Evolutionary conservation across 1,140 invertebrate genomes (phyloP).

Genomic region (Penaeus vannamei): DNA sequence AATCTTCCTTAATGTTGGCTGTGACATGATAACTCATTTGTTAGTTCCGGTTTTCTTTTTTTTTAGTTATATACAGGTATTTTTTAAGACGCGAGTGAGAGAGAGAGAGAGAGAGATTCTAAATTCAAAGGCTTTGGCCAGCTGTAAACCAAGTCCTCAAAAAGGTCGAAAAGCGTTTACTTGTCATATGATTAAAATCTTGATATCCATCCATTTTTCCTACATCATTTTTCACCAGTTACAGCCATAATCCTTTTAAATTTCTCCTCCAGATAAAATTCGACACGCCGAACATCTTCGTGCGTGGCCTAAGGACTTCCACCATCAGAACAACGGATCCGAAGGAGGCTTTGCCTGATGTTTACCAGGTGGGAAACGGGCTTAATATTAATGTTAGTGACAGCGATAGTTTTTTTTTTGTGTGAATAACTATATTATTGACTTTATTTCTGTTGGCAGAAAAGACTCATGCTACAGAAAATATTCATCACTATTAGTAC

Average conservation of each 20-base stretch:
- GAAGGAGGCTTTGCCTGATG: constrained; percentile 45
- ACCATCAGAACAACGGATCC: constrained; percentile 44
- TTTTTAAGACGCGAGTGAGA: background rate
- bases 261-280: constrained; percentile 56
- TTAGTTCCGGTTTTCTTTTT: too few relatives aligned
- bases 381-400: too few relatives aligned
- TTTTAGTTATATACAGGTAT: too few relatives aligned
- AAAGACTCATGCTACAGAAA: too few relatives aligned
- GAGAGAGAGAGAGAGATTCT: background rate
- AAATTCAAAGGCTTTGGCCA: background rate
- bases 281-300: constrained; percentile 58
- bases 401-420: too few relatives aligned
- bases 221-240: background rate
- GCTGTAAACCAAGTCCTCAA: background rate
- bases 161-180: background rate
- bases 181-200: background rate
- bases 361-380: constrained; percentile 50
- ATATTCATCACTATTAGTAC: too few relatives aligned
- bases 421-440: too few relatives aligned
- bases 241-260: background rate
- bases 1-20: too few relatives aligned
- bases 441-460: too few relatives aligned
- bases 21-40: too few relatives aligned
- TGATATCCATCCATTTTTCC: background rate
- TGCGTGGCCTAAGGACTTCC: constrained; percentile 55